Evolutionary conservation across 2,113 vertebrate species (phyloP), one percentile per base, ranked within the genome.

Genomic region (Lophura nycthemera): DNA sequence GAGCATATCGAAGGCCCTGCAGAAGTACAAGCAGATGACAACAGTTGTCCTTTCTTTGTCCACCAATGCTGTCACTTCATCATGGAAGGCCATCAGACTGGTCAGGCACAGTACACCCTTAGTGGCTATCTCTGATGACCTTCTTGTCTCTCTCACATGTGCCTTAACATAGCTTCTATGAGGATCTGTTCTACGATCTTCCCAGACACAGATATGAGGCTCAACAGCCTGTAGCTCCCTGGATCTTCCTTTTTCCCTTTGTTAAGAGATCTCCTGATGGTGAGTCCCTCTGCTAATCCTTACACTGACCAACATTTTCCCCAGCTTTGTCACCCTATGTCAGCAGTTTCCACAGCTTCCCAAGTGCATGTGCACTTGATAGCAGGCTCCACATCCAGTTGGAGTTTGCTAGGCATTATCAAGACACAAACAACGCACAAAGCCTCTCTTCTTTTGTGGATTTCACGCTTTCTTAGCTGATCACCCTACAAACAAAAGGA

Each of bases 281-380:
- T 0, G 0, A 86, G 48, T 24, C 57, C 29, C 10, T 25, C n/a
- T 34, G 36, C 22, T 2, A 0, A 21, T 59, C 32, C 32, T 36
- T 0, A 0, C 5, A 3, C 29, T 42, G 8, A 25, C 0, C 14
- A 22, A 0, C 8, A 56, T 64, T 57, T 61, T 54, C 8, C 32
- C 19, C 0, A 0, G 32, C 61, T 22, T 30, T 59, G 64, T 20
- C 64, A 50, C 7, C 13, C 18, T 0, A 0, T 76, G 67, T 42
- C n/a, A 50, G 24, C 47, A 27, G 27, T 12, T 61, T 36, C 30
- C 32, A 19, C 19, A 77, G 38, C 34, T 36, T 34, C 67, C 54
- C 18, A 11, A 8, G 36, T 29, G 0, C 27, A 15, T 8, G 20
- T 27, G 27, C 1, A 6, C 40, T 4, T 0, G 74, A 47, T 12